Evolutionary conservation across 2,113 vertebrate genomes (phyloP).

Genomic region (Talpa occidentalis): DNA sequence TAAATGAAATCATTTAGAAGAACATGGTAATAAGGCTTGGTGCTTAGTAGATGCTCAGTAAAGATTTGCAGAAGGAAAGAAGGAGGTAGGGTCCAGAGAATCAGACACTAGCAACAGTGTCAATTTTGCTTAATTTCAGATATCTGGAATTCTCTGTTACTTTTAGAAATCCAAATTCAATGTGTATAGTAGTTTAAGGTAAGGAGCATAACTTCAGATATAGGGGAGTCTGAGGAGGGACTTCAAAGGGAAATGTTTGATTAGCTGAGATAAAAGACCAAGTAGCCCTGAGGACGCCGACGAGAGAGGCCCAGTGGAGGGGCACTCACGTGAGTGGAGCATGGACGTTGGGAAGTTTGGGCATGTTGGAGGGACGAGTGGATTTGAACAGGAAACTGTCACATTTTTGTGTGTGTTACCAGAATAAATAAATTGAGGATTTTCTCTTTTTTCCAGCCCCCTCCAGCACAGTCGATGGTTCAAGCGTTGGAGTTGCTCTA

Average conservation of each 20-base stretch:
- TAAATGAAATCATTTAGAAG: neutral
- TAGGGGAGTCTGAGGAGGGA: neutral
- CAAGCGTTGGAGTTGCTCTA: constrained; percentile 97
- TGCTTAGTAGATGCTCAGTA: neutral
- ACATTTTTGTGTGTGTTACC: neutral
- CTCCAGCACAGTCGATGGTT: constrained; percentile 98
- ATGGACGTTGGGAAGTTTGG: neutral
- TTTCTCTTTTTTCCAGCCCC: constrained; percentile 88
- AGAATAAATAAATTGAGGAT: neutral
- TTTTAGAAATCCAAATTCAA: neutral
- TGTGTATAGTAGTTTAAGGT: neutral
- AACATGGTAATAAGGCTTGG: neutral
- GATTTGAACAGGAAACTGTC: neutral
- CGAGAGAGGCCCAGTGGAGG: neutral
- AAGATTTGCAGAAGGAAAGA: neutral
- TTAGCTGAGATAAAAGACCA: neutral
- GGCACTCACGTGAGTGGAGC: accelerated
- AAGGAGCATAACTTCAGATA: neutral
- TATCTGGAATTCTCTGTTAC: neutral
- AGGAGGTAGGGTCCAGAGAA: neutral
- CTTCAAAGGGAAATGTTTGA: neutral
- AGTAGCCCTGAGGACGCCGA: neutral
- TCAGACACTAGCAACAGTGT: neutral
- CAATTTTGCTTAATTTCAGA: neutral
- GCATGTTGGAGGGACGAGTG: neutral